Base-by-base conservation (phyloP, 2,888 invertebrate genomes). In the Perizoma affinitatum region DNA sequence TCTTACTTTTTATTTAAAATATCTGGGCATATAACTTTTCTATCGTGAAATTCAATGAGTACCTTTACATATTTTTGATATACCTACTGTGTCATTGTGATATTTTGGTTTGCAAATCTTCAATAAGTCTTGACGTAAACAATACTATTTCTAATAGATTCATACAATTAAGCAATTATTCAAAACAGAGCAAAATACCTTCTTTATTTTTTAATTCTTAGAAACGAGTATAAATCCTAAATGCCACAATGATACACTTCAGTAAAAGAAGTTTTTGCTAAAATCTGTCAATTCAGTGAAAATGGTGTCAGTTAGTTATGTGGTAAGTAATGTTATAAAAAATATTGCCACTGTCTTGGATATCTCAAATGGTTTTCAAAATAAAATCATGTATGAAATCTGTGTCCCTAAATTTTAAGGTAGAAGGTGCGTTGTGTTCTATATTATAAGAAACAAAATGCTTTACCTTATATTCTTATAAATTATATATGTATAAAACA, bases 391-490 rank as follows among this genome's bases (percentile, higher is more conserved):
- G 82, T 83, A 83, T 84, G 83, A 88, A 88, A 84, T 79, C 80
- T 82, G 87, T 90, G 90, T 90, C 90, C 90, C 90, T 72, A 78
- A 74, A 73, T 58, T 59, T 58, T 61, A 68, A 78, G 76, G 76
- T 79, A 84, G 80, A 86, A 83, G 87, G 85, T 89, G 86, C 86
- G 86, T 86, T 90, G 88, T 91, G 90, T 88, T 88, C 83, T 86
- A 84, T 78, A 78, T 76, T 75, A 80, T 86, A 86, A 88, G 83
- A 83, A 84, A 88, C 79, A 87, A 90, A 91, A 91, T 91, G 92
- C 92, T 92, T 92, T 91, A 91, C 90, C 83, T 87, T 91, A 88
- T 92, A 92, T 92, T 92, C 92, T 92, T 92, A 90, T 92, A 92
- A 88, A 88, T 89, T 77, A 74, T 92, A 90, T 90, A 88, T 91